These are phyloP conservation scores for Akabosia matsudoensis DNA, from an alignment of 1,140 invertebrate genomes.

Conservation along the genomic window DNA sequence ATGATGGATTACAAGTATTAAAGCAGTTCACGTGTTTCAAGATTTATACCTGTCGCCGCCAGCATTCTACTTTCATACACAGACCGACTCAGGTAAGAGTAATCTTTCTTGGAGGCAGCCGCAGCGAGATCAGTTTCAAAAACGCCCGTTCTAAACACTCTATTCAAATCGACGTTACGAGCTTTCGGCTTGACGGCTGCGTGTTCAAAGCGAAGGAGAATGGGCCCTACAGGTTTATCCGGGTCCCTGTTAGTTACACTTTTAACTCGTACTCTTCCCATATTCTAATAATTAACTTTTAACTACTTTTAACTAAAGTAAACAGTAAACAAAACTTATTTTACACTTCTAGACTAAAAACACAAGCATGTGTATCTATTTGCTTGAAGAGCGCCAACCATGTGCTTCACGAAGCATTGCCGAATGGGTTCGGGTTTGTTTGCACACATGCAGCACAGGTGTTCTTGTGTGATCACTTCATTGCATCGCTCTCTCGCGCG, in stretches of 20 bases:
- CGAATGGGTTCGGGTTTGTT: no score
- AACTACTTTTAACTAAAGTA: no score
- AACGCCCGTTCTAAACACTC: slow-evolving; percentile 8
- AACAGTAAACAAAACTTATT: no score
- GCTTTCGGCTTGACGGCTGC: slow-evolving; percentile 15
- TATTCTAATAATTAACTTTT: neutral
- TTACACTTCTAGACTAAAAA: no score
- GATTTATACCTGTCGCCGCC: neutral
- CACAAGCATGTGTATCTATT: no score
- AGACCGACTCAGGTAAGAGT: neutral
- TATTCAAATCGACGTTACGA: slow-evolving; percentile 19
- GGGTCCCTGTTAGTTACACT: slow-evolving; percentile 17
- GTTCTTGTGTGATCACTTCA: no score
- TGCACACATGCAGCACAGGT: no score
- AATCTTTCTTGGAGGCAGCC: neutral
- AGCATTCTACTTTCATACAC: neutral
- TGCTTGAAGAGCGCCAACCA: no score
- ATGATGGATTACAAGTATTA: no score
- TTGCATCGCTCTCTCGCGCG: no score
- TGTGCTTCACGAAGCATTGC: no score
- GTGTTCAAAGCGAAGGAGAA: slow-evolving; percentile 38
- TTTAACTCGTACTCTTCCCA: slow-evolving; percentile 35
- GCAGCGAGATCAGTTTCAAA: neutral
- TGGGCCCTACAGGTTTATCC: neutral
- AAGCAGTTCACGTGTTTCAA: no score